These are phyloP conservation scores for Hycleus cichorii DNA, from an alignment of 1,140 invertebrate species.

Conservation along the genomic window DNA sequence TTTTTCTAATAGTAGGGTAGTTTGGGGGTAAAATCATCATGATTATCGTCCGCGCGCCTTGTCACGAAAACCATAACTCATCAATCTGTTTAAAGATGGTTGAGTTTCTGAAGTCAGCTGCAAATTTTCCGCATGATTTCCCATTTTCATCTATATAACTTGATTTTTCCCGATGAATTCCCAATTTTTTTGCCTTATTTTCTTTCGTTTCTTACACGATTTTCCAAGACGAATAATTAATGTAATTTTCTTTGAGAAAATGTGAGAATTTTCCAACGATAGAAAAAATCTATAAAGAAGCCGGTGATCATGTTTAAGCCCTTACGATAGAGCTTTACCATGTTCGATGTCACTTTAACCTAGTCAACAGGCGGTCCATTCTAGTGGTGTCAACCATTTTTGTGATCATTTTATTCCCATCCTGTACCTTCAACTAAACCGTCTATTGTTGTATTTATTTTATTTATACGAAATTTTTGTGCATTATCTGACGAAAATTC, in stretches of 20 bases:
- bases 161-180: slow-evolving; percentile 7
- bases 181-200: neutral
- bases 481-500: too few relatives aligned
- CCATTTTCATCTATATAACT: neutral
- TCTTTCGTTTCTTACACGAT: neutral
- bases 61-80: slow-evolving; percentile 26
- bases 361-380: slow-evolving; percentile 1
- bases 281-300: slow-evolving; percentile 2
- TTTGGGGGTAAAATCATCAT: neutral
- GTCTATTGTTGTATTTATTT: too few relatives aligned
- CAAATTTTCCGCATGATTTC: slow-evolving; percentile 27
- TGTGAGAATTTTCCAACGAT: slow-evolving; percentile 1
- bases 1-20: neutral
- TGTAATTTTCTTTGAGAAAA: slow-evolving; percentile 6
- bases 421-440: neutral
- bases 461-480: too few relatives aligned
- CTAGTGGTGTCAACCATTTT: slow-evolving; percentile 11
- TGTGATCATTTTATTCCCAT: slow-evolving; percentile 13
- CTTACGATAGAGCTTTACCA: slow-evolving; percentile 10
- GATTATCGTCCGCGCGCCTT: neutral
- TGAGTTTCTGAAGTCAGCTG: slow-evolving; percentile 31
- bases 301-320: slow-evolving; percentile 10
- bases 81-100: slow-evolving; percentile 34
- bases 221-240: slow-evolving; percentile 16
- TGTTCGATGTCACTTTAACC: slow-evolving; percentile 9